Percentiles rank a stretch among this genome's conserved stretches.
Evolutionary conservation across 2,888 invertebrate species (phyloP).

Genomic region (Lepidochrysops patricia): DNA sequence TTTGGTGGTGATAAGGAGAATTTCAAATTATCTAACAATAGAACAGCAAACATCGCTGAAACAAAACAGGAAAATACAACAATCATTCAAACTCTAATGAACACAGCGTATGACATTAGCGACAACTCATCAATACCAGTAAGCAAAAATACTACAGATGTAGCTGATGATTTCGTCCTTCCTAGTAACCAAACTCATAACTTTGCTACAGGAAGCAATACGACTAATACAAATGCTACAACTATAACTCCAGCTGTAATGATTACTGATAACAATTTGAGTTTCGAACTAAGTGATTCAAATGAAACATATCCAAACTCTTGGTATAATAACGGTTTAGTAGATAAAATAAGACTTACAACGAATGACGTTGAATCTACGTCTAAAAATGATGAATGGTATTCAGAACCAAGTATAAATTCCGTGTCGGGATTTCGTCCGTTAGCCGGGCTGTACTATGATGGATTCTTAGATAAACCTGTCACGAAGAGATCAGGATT

Average conservation of each 20-base stretch:
- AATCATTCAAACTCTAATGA: background rate
- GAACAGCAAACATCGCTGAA: background rate
- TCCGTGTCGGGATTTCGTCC: constrained; percentile 48
- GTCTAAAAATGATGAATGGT: constrained; percentile 46
- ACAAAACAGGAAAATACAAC: background rate
- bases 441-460: constrained; percentile 62
- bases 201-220: background rate
- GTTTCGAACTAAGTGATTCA: constrained; percentile 20
- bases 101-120: background rate
- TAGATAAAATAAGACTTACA: constrained; percentile 53
- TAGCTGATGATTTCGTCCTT: background rate
- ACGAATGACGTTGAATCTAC: constrained; percentile 42
- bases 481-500: constrained; percentile 40
- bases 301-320: constrained; percentile 34
- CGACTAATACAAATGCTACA: background rate
- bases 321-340: constrained; percentile 35
- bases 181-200: background rate
- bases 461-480: constrained; percentile 55
- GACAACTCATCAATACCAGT: background rate
- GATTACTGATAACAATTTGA: constrained; percentile 24
- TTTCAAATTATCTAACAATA: background rate
- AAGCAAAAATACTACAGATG: background rate
- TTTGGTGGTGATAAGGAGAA: background rate
- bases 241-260: background rate
- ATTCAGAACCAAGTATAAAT: constrained; percentile 35